Percentiles rank a stretch among this genome's conserved stretches.
Conservation (phyloP, 2,113 vertebrate genomes). For the Balaeniceps rex region DNA sequence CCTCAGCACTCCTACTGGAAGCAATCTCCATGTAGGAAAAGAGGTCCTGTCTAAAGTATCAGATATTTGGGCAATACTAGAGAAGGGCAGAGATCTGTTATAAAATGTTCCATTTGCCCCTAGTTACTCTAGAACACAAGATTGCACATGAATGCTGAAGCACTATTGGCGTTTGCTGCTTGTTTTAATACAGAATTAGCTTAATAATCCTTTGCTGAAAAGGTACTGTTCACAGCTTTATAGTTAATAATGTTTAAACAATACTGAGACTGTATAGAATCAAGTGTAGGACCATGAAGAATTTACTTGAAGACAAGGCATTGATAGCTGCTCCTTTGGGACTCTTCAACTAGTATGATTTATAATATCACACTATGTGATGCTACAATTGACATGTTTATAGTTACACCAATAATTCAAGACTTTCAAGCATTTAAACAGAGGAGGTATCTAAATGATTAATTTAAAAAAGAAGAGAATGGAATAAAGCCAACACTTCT, state of each 20-base stretch:
- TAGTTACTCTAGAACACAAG: background rate
- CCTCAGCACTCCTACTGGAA: background rate
- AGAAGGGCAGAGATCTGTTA: background rate
- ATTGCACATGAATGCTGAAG: background rate
- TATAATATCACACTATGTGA: background rate
- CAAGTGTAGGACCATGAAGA: background rate
- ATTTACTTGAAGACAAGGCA: background rate
- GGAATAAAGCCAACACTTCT: background rate
- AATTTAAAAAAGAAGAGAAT: background rate
- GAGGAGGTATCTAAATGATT: background rate
- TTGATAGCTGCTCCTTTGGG: background rate
- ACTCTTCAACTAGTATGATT: background rate
- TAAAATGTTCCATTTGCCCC: background rate
- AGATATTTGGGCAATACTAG: background rate
- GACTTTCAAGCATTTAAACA: background rate
- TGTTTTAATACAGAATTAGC: background rate
- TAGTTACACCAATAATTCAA: background rate
- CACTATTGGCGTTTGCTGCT: background rate
- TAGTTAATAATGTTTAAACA: background rate
- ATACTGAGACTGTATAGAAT: background rate
- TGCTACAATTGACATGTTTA: background rate
- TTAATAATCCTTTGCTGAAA: background rate
- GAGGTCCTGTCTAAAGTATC: background rate
- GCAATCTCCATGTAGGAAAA: background rate
- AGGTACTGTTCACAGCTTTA: background rate